These are phyloP conservation scores for Platygyra sinensis DNA, from an alignment of 64 coral and sea anemone species.

Conservation along the genomic window DNA sequence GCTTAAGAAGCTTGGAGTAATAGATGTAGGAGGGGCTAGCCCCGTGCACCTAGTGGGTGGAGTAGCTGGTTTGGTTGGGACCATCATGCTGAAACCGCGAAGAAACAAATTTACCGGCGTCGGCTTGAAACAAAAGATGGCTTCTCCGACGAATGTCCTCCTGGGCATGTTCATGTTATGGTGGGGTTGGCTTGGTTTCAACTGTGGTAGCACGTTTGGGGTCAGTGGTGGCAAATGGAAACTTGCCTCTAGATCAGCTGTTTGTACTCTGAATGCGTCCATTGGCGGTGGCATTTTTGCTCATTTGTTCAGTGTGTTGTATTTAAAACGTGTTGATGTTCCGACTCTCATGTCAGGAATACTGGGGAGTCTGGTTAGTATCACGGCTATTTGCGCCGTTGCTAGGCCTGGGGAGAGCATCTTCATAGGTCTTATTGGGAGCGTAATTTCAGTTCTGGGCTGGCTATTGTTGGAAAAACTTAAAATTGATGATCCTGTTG, in stretches of 20 bases:
- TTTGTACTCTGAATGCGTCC: slow-evolving; percentile 84
- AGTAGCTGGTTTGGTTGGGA: slow-evolving; percentile 70
- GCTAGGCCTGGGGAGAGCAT: slow-evolving; percentile 87
- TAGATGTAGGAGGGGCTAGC: slow-evolving; percentile 75
- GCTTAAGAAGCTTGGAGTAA: slow-evolving; percentile 51
- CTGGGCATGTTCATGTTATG: slow-evolving; percentile 83
- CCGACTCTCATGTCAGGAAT: slow-evolving; percentile 87
- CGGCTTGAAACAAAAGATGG: neutral
- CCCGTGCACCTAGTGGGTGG: slow-evolving; percentile 81
- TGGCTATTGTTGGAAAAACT: slow-evolving; percentile 74
- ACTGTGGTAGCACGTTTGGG: slow-evolving; percentile 88
- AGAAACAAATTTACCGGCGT: slow-evolving; percentile 19
- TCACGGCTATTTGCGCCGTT: slow-evolving; percentile 89
- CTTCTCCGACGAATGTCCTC: slow-evolving; percentile 69
- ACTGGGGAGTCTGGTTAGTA: slow-evolving; percentile 78
- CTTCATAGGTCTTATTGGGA: slow-evolving; percentile 77
- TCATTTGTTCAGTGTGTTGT: slow-evolving; percentile 47
- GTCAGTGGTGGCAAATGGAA: slow-evolving; percentile 71
- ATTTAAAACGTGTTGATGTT: slow-evolving; percentile 77
- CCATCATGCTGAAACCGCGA: slow-evolving; percentile 74
- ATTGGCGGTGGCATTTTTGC: slow-evolving; percentile 69
- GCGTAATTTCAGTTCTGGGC: slow-evolving; percentile 59
- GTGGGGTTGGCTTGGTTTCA: slow-evolving; percentile 88
- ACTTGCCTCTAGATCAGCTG: slow-evolving; percentile 69
- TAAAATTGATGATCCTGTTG: slow-evolving; percentile 82